Conservation (phyloP, 2,888 invertebrate species). For the Cantharis nigra region DNA sequence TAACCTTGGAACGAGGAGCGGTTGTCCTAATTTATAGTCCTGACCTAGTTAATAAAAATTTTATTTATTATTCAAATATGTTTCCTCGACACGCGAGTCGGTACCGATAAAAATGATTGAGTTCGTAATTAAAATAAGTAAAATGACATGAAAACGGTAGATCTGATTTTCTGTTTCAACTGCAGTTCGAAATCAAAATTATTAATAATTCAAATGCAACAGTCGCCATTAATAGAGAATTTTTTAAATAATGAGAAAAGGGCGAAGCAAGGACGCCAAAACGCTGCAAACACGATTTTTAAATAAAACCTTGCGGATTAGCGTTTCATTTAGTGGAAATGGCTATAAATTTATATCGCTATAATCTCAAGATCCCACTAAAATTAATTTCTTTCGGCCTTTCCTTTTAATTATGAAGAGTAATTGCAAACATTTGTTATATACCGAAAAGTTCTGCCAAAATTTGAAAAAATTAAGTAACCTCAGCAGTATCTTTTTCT, state of each 20-base stretch:
- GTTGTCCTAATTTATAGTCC: conserved; percentile 15
- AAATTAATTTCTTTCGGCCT: not conserved
- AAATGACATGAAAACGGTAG: not conserved
- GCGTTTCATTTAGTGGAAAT: not conserved
- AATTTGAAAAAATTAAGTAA: no score
- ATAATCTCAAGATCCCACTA: not conserved
- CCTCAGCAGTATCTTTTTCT: no score
- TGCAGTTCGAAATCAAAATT: not conserved
- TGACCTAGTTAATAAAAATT: conserved; percentile 10
- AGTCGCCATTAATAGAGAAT: not conserved
- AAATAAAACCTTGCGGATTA: not conserved
- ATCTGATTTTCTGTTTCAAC: not conserved
- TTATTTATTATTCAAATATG: conserved; percentile 1
- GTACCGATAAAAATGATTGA: not conserved
- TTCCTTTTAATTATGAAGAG: not conserved
- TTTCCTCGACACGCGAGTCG: conserved; percentile 6
- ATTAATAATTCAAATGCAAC: not conserved
- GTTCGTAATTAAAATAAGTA: not conserved
- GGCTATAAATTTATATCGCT: not conserved
- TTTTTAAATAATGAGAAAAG: not conserved
- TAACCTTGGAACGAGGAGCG: conserved; percentile 8
- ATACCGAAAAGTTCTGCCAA: no score
- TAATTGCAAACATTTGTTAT: not conserved
- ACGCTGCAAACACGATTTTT: not conserved
- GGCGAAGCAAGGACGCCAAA: not conserved